Percentiles rank a stretch among this genome's conserved stretches.
These are phyloP conservation scores for Gari tellinella DNA, from an alignment of 2,888 invertebrate genomes.

Conservation along the genomic window DNA sequence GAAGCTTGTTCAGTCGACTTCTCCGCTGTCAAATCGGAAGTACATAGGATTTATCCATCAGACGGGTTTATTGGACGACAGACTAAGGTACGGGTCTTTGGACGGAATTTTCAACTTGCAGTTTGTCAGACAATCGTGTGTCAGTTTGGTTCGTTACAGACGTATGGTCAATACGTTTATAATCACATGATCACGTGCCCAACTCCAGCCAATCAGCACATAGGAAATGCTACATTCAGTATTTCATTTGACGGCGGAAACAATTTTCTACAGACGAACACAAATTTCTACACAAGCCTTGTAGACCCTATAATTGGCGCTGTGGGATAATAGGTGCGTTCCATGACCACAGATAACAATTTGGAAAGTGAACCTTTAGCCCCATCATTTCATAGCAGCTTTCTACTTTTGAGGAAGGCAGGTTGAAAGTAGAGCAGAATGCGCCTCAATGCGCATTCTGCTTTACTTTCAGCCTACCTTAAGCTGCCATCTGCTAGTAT, in stretches of 20 bases:
- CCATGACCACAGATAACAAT: too few relatives aligned
- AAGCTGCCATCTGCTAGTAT: too few relatives aligned
- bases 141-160: conserved; percentile 29
- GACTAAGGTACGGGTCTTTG: conserved; percentile 50
- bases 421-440: too few relatives aligned
- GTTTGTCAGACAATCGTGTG: conserved; percentile 47
- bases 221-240: conserved; percentile 10
- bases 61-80: conserved; percentile 18
- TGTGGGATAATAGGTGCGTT: too few relatives aligned
- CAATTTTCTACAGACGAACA: too few relatives aligned
- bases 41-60: conserved; percentile 31
- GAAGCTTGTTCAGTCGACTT: conserved; percentile 38
- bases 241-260: conserved; percentile 23
- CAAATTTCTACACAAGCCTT: too few relatives aligned
- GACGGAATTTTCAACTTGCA: conserved; percentile 38
- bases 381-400: too few relatives aligned
- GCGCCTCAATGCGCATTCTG: too few relatives aligned
- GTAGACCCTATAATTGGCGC: too few relatives aligned
- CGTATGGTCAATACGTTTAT: conserved; percentile 33
- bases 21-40: background rate
- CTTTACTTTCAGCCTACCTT: too few relatives aligned
- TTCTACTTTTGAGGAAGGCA: too few relatives aligned
- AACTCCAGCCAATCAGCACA: conserved; percentile 5
- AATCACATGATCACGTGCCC: conserved; percentile 33
- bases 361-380: too few relatives aligned